Evolutionary conservation across 2,888 invertebrate genomes (phyloP).

Genomic region (Cheiracanthium punctorium): DNA sequence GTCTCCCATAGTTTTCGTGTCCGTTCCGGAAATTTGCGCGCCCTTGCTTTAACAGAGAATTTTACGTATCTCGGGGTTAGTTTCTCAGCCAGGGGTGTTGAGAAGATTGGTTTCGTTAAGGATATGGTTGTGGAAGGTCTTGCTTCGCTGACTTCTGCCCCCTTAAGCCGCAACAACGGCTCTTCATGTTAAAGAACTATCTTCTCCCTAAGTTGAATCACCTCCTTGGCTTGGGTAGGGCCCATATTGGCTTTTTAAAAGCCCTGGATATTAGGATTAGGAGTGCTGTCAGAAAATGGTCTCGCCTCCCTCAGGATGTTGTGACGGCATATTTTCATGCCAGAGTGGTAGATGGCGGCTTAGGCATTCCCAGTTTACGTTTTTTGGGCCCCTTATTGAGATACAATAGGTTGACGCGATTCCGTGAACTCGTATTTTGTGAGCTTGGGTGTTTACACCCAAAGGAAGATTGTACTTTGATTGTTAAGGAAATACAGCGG

Average conservation of each 20-base stretch:
- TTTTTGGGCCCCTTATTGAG: no score
- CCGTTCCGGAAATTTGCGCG: not conserved
- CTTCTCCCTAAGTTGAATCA: conserved; percentile 74
- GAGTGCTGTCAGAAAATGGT: conserved; percentile 72
- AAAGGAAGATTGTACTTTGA: no score
- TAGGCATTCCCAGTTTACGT: conserved; percentile 73
- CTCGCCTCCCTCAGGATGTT: conserved; percentile 74
- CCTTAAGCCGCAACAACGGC: not conserved
- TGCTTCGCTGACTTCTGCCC: no score
- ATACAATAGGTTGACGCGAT: no score
- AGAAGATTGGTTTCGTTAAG: not conserved
- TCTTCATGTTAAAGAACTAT: not conserved
- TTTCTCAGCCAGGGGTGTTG: not conserved
- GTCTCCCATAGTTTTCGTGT: not conserved
- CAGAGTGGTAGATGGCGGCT: conserved; percentile 72
- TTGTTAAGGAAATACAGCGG: no score
- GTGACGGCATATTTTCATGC: conserved; percentile 75
- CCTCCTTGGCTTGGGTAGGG: conserved; percentile 74
- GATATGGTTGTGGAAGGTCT: no score
- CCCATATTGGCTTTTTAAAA: conserved; percentile 70
- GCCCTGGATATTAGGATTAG: conserved; percentile 74
- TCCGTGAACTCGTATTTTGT: no score
- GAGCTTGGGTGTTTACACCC: no score
- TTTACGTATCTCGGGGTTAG: not conserved
- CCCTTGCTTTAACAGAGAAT: not conserved